Evolutionary conservation across 2,113 vertebrate genomes (phyloP).

Genomic region (Melanerpes formicivorus): DNA sequence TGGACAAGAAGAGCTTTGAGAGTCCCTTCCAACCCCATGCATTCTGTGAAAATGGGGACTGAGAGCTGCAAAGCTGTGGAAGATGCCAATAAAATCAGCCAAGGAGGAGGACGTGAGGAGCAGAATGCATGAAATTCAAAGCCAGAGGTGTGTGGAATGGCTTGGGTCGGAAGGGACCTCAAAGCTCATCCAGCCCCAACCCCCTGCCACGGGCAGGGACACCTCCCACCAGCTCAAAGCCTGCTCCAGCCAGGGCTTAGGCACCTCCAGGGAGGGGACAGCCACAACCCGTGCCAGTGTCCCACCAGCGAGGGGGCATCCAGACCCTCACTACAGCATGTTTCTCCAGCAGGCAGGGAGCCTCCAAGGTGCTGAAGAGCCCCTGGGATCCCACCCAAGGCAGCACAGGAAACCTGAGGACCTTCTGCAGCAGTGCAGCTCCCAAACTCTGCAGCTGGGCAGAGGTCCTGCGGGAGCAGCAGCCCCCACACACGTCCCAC

Average conservation of each 20-base stretch:
- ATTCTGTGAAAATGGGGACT: neutral
- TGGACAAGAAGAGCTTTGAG: too few species aligned
- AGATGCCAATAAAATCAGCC: neutral
- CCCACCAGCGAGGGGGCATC: too few species aligned
- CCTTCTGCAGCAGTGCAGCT: neutral
- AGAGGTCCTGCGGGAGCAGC: neutral
- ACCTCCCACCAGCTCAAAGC: too few species aligned
- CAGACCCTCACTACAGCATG: accelerated
- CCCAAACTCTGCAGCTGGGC: accelerated
- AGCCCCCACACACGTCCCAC: neutral
- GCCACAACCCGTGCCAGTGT: too few species aligned
- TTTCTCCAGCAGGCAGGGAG: neutral
- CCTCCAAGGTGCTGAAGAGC: neutral
- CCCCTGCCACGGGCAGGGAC: too few species aligned
- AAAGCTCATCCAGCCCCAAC: too few species aligned
- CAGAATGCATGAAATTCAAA: accelerated
- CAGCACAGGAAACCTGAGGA: neutral
- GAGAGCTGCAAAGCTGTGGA: neutral
- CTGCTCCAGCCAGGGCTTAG: too few species aligned
- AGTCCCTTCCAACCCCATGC: too few species aligned
- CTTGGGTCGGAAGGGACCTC: too few species aligned
- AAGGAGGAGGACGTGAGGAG: accelerated
- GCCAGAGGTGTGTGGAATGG: too few species aligned
- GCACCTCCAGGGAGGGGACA: too few species aligned
- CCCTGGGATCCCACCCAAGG: accelerated